These are phyloP conservation scores for Abramis brama DNA, from an alignment of 2,113 vertebrate genomes.

Conservation along the genomic window DNA sequence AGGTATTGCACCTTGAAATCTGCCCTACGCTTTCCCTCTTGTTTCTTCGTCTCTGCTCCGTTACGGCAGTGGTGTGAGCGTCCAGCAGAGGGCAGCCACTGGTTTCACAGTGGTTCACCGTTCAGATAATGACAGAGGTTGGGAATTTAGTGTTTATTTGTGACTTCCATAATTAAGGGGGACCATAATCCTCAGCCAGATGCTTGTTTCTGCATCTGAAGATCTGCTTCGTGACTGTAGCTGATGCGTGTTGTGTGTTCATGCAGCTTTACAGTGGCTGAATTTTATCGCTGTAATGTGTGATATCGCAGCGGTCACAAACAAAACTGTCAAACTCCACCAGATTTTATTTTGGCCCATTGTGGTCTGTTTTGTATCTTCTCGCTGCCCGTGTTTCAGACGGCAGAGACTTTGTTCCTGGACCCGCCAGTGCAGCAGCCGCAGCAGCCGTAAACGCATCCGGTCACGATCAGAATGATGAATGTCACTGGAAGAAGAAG, in stretches of 20 bases:
- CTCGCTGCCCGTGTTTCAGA: conserved; percentile 52
- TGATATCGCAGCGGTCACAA: neutral
- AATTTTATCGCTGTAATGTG: neutral
- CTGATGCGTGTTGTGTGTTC: neutral
- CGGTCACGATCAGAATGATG: conserved; percentile 56
- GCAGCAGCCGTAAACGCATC: conserved; percentile 61
- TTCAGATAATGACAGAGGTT: neutral
- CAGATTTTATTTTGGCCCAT: neutral
- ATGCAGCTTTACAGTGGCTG: neutral
- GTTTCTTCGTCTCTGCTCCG: neutral
- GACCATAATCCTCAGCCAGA: neutral
- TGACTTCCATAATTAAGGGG: neutral
- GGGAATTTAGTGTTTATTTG: neutral
- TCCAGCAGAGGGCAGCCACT: conserved; percentile 9
- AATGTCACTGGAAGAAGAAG: conserved; percentile 64
- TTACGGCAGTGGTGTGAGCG: neutral
- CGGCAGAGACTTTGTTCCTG: conserved; percentile 3
- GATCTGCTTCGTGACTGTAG: neutral
- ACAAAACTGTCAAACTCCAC: neutral
- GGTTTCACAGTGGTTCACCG: neutral
- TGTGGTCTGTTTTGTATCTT: neutral
- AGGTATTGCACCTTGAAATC: no score
- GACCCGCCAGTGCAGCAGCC: conserved; percentile 44
- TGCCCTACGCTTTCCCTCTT: no score
- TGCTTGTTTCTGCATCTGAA: neutral